These are phyloP conservation scores for Oreonectes daqikongensis DNA, from an alignment of 2,797 vertebrate species.

Conservation along the genomic window DNA sequence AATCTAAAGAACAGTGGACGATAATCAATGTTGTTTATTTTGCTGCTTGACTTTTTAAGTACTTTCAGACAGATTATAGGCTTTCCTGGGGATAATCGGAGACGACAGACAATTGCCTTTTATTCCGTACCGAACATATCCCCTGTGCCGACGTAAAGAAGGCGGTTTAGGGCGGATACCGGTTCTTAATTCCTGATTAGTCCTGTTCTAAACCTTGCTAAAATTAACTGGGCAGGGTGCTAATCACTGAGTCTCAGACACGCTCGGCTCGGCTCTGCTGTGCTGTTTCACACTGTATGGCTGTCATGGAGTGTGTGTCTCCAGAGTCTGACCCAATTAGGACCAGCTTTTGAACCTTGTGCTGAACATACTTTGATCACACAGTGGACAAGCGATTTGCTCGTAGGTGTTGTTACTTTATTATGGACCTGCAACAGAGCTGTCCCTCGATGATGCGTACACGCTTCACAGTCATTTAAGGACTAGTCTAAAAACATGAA, in stretches of 20 bases:
- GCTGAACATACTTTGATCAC: constrained; percentile 42
- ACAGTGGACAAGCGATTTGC: constrained; percentile 37
- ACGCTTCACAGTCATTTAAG: constrained; percentile 7
- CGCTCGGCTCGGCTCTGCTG: constrained; percentile 49
- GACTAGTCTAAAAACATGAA: constrained; percentile 7
- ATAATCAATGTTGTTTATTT: constrained; percentile 92
- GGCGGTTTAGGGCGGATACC: constrained; percentile 79
- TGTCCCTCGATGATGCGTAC: constrained; percentile 3
- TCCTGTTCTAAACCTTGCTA: constrained; percentile 79
- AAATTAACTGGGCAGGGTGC: constrained; percentile 82
- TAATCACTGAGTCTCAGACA: constrained; percentile 78
- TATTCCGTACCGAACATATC: constrained; percentile 79
- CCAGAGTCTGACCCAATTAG: constrained; percentile 54
- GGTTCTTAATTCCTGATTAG: constrained; percentile 86
- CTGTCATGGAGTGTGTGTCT: constrained; percentile 56
- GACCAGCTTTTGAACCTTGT: constrained; percentile 51
- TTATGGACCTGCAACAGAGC: constrained; percentile 25
- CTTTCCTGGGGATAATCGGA: constrained; percentile 86
- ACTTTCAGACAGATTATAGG: constrained; percentile 85
- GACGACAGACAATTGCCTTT: constrained; percentile 86
- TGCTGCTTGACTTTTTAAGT: constrained; percentile 88
- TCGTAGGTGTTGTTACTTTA: constrained; percentile 27
- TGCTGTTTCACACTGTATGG: constrained; percentile 25
- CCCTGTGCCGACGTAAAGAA: constrained; percentile 72
- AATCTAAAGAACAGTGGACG: constrained; percentile 77